phyloP scores from a whole-genome alignment of 2,113 vertebrate species.

The Chamaetylas fuelleborni region DNA sequence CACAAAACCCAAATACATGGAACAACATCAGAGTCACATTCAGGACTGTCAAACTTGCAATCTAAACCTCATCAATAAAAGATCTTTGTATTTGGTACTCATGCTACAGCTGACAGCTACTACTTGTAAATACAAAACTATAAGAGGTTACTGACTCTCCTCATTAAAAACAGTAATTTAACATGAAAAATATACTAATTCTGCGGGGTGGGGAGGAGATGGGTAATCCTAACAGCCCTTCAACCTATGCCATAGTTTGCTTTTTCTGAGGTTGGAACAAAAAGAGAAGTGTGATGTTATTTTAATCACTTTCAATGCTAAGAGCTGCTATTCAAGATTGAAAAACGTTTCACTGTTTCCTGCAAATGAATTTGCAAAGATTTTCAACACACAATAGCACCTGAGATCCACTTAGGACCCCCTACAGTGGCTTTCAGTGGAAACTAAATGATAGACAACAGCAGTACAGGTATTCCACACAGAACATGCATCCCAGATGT shows the following conservation, averaged over 20 bases:
- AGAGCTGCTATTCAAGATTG: neutral
- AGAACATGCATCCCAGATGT: neutral
- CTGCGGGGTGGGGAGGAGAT: rapidly evolving
- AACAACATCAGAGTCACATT: neutral
- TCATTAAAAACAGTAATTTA: neutral
- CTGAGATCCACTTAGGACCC: neutral
- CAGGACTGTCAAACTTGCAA: neutral
- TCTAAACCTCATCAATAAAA: neutral
- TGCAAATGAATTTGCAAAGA: neutral
- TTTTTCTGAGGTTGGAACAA: neutral
- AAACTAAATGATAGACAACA: neutral
- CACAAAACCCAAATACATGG: neutral
- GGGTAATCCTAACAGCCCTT: neutral
- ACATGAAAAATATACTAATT: neutral
- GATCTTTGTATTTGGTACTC: neutral
- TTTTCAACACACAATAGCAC: neutral
- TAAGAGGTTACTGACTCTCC: neutral
- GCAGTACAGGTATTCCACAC: rapidly evolving
- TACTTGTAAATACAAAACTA: neutral
- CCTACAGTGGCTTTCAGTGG: neutral
- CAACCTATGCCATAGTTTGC: neutral
- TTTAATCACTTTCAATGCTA: neutral
- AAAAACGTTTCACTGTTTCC: neutral
- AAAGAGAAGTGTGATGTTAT: neutral
- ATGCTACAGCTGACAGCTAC: neutral